Evolutionary conservation across 2,797 vertebrate genomes (phyloP).

Genomic region (Rhinogobio ventralis): DNA sequence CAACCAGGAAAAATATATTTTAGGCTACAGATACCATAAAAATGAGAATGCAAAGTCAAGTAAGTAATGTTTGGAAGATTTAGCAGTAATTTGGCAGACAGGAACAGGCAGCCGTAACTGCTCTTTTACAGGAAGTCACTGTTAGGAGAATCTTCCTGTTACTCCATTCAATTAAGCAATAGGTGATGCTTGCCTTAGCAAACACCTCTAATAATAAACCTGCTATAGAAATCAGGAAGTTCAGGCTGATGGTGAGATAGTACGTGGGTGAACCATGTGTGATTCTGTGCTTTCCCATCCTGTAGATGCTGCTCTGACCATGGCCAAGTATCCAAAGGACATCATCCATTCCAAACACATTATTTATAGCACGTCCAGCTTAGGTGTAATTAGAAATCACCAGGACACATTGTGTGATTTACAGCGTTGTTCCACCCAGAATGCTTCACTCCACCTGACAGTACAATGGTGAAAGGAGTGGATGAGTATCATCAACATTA

Average conservation of each 20-base stretch:
- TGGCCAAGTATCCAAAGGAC: conserved; percentile 63
- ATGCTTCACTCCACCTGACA: not conserved
- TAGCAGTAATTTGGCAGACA: not conserved
- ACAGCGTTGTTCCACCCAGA: conserved; percentile 10
- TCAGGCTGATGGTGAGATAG: not conserved
- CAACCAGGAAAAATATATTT: not conserved
- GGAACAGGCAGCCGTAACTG: not conserved
- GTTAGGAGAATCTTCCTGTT: not conserved
- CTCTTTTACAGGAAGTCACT: not conserved
- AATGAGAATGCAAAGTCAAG: not conserved
- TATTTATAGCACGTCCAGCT: conserved; percentile 77
- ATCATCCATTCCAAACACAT: conserved; percentile 71
- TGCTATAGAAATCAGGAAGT: conserved; percentile 11
- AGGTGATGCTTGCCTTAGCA: not conserved
- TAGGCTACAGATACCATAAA: not conserved
- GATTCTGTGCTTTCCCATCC: conserved; percentile 18
- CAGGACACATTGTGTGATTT: conserved; percentile 54
- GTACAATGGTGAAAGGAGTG: not conserved
- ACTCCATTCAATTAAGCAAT: not conserved
- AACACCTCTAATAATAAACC: not conserved
- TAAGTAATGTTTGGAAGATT: not conserved
- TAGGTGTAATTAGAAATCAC: conserved; percentile 61
- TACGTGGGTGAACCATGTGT: not conserved
- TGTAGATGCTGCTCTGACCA: conserved; percentile 24
- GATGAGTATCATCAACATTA: not conserved